Evolutionary conservation across 1,140 invertebrate species (phyloP).

Genomic region (Zaprionus ghesquierei): DNA sequence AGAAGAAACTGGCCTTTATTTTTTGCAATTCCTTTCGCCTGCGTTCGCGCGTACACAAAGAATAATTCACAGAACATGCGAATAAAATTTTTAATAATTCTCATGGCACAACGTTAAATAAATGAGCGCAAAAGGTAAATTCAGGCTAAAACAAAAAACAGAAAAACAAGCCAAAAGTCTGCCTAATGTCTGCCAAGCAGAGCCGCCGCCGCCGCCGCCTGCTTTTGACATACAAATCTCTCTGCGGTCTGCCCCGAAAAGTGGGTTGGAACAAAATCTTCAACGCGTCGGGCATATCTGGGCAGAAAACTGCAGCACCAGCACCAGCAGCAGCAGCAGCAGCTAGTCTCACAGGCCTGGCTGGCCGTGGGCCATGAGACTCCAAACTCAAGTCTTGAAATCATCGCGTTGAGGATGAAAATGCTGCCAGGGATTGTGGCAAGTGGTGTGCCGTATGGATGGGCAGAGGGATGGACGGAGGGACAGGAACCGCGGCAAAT

Average conservation of each 20-base stretch:
- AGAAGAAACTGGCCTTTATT: neutral
- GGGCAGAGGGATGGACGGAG: neutral
- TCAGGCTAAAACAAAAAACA: neutral
- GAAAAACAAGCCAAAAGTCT: constrained; percentile 15
- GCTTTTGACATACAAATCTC: constrained; percentile 26
- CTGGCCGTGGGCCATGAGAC: constrained; percentile 60
- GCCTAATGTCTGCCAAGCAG: constrained; percentile 23
- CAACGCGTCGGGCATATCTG: constrained; percentile 69
- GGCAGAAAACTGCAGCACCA: constrained; percentile 17
- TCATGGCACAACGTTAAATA: constrained; percentile 72
- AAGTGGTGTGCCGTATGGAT: constrained; percentile 41
- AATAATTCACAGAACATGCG: constrained; percentile 82
- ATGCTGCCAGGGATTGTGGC: constrained; percentile 63
- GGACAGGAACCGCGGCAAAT: constrained; percentile 19
- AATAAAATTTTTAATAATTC: constrained; percentile 82
- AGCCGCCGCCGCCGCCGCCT: neutral
- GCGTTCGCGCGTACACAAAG: constrained; percentile 18
- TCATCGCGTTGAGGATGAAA: constrained; percentile 55
- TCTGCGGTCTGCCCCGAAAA: constrained; percentile 43
- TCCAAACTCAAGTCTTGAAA: constrained; percentile 9
- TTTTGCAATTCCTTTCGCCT: neutral
- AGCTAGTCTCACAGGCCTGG: constrained; percentile 10
- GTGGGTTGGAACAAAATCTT: constrained; percentile 76
- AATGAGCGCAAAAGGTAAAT: constrained; percentile 61
- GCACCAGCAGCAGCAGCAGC: constrained; percentile 2